phyloP scores from a whole-genome alignment of 1,140 invertebrate genomes.

The Subanguina moxae region DNA sequence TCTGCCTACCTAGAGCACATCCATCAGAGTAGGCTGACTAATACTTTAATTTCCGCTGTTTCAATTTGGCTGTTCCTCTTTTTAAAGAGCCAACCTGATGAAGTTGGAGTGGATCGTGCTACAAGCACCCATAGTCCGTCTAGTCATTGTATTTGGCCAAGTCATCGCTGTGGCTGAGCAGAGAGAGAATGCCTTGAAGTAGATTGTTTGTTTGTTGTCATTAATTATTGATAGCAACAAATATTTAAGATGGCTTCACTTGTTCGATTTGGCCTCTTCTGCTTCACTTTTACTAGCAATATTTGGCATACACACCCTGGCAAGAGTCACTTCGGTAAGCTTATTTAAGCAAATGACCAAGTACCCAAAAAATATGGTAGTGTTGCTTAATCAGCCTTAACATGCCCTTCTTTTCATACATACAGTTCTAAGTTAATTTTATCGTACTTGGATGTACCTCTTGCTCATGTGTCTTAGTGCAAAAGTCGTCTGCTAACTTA shows the following conservation, averaged over 20 bases:
- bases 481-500: background rate
- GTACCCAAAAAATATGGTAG: too few species aligned
- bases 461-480: too few species aligned
- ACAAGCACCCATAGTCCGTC: constrained; percentile 40
- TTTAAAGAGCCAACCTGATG: constrained; percentile 28
- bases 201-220: background rate
- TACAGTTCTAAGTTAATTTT: too few species aligned
- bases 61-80: background rate
- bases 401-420: background rate
- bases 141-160: constrained; percentile 32
- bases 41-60: constrained; percentile 3
- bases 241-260: constrained; percentile 36
- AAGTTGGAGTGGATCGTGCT: constrained; percentile 41
- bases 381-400: too few species aligned
- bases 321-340: constrained; percentile 36
- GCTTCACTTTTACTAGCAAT: constrained; percentile 37
- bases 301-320: constrained; percentile 43
- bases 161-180: constrained; percentile 28
- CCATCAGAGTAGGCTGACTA: constrained; percentile 27
- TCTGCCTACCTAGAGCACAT: constrained; percentile 28
- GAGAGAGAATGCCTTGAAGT: constrained; percentile 26
- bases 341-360: too few species aligned
- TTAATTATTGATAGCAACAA: too few species aligned
- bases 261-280: constrained; percentile 42
- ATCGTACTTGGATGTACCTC: too few species aligned